These are phyloP conservation scores for Plestiodon gilberti DNA, from an alignment of 2,113 vertebrate genomes.

Conservation along the genomic window DNA sequence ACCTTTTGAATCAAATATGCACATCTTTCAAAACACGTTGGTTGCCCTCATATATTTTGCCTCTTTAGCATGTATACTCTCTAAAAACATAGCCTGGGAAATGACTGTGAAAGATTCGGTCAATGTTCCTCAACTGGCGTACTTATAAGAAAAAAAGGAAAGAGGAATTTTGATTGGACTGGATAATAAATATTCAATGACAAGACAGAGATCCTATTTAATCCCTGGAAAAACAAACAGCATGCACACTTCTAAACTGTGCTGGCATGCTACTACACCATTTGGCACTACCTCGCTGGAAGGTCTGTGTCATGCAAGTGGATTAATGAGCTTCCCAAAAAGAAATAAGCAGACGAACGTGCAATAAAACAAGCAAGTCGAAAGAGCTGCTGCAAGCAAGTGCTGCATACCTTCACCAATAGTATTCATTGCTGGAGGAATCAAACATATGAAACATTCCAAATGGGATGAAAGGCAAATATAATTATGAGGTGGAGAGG, in stretches of 20 bases:
- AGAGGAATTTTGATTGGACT: slow-evolving; percentile 40
- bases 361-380: slow-evolving; percentile 40
- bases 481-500: slow-evolving; percentile 18
- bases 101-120: slow-evolving; percentile 22
- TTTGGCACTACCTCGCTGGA: slow-evolving; percentile 50
- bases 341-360: slow-evolving; percentile 41
- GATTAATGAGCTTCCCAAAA: slow-evolving; percentile 46
- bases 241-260: slow-evolving; percentile 40
- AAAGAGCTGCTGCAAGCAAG: slow-evolving; percentile 52
- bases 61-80: not conserved
- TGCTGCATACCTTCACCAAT: slow-evolving; percentile 34
- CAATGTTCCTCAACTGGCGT: slow-evolving; percentile 19
- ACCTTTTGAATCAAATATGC: not conserved
- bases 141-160: not conserved
- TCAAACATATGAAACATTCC: slow-evolving; percentile 50
- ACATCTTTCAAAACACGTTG: not conserved
- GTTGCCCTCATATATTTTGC: not conserved
- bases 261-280: slow-evolving; percentile 45
- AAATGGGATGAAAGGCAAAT: slow-evolving; percentile 39
- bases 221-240: slow-evolving; percentile 41
- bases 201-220: slow-evolving; percentile 56
- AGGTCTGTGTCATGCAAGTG: slow-evolving; percentile 50
- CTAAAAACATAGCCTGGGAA: not conserved
- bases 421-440: slow-evolving; percentile 44
- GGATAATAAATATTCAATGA: slow-evolving; percentile 40